These are phyloP conservation scores for Bergia puertoricense DNA, from an alignment of 92 coral and sea anemone genomes.

Conservation along the genomic window DNA sequence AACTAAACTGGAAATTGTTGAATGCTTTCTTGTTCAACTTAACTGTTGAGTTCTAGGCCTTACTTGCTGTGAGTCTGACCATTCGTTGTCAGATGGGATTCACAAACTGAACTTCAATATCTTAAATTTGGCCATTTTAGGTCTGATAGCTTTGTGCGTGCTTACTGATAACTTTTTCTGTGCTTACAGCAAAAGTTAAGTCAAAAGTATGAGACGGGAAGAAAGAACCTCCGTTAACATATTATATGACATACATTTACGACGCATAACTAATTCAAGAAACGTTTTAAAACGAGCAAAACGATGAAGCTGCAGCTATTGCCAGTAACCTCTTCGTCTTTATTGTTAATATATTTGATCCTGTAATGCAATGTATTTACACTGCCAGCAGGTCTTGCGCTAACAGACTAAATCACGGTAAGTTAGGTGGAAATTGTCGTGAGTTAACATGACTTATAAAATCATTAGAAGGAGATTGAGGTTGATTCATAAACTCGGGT, in stretches of 20 bases:
- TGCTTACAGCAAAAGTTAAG: background rate
- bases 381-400: slow-evolving; percentile 5
- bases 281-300: background rate
- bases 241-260: background rate
- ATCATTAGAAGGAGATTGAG: background rate
- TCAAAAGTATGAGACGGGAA: background rate
- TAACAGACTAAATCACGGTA: background rate
- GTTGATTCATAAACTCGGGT: background rate
- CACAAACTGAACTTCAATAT: background rate
- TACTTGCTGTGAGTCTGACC: background rate
- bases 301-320: background rate
- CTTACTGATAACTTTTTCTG: background rate
- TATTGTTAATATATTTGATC: background rate
- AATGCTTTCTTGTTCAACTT: background rate
- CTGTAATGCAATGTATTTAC: background rate
- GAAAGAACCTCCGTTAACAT: background rate
- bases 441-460: background rate
- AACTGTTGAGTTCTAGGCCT: background rate
- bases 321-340: too few species aligned
- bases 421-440: background rate
- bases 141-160: background rate
- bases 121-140: background rate
- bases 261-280: background rate
- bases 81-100: background rate
- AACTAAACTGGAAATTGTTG: background rate